phyloP scores from a whole-genome alignment of 2,888 invertebrate species.

The Nephrotoma guestfalica region DNA sequence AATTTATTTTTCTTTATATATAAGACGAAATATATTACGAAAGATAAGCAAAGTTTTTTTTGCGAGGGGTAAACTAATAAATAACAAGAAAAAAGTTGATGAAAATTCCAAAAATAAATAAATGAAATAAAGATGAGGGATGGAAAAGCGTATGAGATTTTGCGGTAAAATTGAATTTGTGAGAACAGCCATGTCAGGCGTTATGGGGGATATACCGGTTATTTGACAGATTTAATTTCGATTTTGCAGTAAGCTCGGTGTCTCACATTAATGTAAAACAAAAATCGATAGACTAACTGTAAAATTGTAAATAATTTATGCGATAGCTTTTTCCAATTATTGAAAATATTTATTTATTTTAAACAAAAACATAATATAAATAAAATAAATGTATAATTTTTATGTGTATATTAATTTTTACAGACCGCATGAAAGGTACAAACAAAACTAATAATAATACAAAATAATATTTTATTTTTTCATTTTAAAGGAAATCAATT shows the following conservation, averaged over 20 bases:
- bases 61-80: neutral
- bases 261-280: neutral
- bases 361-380: neutral
- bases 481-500: neutral
- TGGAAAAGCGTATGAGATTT: neutral
- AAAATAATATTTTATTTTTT: neutral
- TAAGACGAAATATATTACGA: neutral
- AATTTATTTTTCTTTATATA: neutral
- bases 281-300: neutral
- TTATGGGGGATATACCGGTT: neutral
- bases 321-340: neutral
- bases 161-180: neutral
- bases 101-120: neutral
- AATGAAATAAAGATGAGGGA: neutral
- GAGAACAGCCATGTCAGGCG: neutral
- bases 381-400: neutral
- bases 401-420: neutral
- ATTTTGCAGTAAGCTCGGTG: neutral
- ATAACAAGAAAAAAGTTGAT: neutral
- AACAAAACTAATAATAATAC: neutral
- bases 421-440: constrained; percentile 3
- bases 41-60: neutral
- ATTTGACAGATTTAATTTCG: too few relatives aligned
- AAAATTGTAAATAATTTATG: neutral
- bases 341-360: neutral